Conservation (phyloP, 2,888 invertebrate species). For the Mythimna lalbum region DNA sequence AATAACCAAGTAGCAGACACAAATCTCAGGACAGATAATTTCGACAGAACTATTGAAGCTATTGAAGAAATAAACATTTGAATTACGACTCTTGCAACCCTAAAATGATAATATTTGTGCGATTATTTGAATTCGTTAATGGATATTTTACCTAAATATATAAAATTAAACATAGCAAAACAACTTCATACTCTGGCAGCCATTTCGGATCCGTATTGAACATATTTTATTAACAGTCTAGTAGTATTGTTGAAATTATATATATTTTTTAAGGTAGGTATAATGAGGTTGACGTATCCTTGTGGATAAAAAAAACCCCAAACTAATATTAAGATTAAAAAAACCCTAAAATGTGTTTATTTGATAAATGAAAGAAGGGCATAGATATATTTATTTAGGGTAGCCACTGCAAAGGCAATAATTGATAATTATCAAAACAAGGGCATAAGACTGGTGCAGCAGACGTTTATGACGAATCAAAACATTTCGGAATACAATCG, state of each 20-base stretch:
- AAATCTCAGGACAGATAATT: neutral
- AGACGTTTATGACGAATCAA: neutral
- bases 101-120: neutral
- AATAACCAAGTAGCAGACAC: slow-evolving; percentile 3
- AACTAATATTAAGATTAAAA: too few relatives aligned
- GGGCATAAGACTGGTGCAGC: neutral
- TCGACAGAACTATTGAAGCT: neutral
- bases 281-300: too few relatives aligned
- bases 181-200: too few relatives aligned
- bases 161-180: too few relatives aligned
- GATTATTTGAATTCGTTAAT: too few relatives aligned
- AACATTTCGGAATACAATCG: neutral
- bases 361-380: neutral
- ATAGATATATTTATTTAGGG: neutral
- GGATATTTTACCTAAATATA: too few relatives aligned
- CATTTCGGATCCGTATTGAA: too few relatives aligned
- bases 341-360: neutral
- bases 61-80: neutral
- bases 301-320: too few relatives aligned
- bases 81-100: neutral
- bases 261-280: too few relatives aligned
- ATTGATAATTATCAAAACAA: neutral
- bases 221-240: too few relatives aligned
- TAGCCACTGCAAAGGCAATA: neutral
- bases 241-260: too few relatives aligned